Evolutionary conservation across 2,797 vertebrate genomes (phyloP), one percentile per base, ranked within the genome.

Genomic region (Emydoidea blandingii): DNA sequence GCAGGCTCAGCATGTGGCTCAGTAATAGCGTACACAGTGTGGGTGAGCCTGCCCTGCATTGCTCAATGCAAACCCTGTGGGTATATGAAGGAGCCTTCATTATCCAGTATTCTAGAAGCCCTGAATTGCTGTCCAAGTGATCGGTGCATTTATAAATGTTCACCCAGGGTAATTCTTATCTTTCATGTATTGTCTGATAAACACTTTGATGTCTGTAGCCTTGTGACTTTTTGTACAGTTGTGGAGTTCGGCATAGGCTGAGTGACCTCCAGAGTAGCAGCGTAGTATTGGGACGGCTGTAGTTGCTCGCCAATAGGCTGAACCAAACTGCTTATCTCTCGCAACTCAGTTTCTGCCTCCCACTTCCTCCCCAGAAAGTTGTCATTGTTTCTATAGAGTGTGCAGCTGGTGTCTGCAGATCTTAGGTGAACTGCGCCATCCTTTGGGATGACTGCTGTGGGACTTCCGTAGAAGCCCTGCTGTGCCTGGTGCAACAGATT

Each of bases 271-370:
- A 56, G 47, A 25, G 15, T 54, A 18, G 54, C 5, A 8, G 6
- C 0, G 0, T 1, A 0, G 65, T 87, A 56, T 12, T 81, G 57
- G 44, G 49, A 83, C 47, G 74, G 86, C 23, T 18, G 1, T 0
- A 72, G 49, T 44, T 56, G 37, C 74, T 54, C 78, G 11, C 82
- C 29, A 85, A 53, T 52, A 83, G 34, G 12, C 10, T 15, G 5
- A 5, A 19, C 8, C 18, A 25, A 25, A 56, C 54, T n/a, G 62
- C 74, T 93, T 1, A 0, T 86, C 44, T 11, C 41, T 93, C 3
- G 57, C 21, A 18, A 49, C 3, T 1, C 80, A 84, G 52, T 81
- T 95, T 89, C 79, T 85, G 29, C 49, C 41, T 87, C 10, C 62
- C 80, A 79, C 1, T 52, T 88, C 31, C 15, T 76, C 52, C 74